Evolutionary conservation across 2,113 vertebrate species (phyloP).

Genomic region (Xenus cinereus): DNA sequence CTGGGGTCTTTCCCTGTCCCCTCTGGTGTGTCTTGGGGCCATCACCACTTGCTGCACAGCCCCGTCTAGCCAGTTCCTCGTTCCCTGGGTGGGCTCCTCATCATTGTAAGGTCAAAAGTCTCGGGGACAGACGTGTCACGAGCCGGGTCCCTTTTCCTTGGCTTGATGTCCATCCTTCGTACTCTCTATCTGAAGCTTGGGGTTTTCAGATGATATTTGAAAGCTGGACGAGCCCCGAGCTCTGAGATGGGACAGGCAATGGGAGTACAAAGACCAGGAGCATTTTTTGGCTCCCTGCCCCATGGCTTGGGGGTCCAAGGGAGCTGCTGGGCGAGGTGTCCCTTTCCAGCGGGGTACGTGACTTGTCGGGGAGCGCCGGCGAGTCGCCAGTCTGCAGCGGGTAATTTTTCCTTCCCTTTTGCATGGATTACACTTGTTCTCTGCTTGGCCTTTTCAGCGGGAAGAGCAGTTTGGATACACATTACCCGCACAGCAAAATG

Average conservation of each 20-base stretch:
- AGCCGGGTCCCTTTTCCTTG: background rate
- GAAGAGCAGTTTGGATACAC: conserved; percentile 70
- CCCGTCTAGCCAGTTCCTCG: background rate
- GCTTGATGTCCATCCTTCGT: background rate
- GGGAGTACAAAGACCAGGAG: background rate
- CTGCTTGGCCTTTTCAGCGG: conserved; percentile 68
- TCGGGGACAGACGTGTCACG: fast-evolving
- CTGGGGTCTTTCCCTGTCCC: background rate
- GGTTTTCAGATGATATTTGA: background rate
- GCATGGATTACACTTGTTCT: conserved; percentile 55
- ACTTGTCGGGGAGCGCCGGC: background rate
- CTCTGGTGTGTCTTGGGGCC: background rate
- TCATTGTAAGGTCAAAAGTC: background rate
- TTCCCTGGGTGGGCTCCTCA: background rate
- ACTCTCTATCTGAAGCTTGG: background rate
- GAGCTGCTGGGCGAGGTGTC: background rate
- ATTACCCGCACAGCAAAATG: conserved; percentile 68
- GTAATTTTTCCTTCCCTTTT: conserved; percentile 19
- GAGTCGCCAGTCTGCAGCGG: background rate
- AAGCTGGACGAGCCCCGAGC: background rate
- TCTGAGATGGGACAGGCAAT: background rate
- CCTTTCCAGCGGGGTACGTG: background rate
- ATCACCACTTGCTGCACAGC: background rate
- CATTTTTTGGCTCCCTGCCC: background rate
- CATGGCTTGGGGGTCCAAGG: background rate